Conservation (phyloP, 2,888 invertebrate species). For the Autographa gamma region DNA sequence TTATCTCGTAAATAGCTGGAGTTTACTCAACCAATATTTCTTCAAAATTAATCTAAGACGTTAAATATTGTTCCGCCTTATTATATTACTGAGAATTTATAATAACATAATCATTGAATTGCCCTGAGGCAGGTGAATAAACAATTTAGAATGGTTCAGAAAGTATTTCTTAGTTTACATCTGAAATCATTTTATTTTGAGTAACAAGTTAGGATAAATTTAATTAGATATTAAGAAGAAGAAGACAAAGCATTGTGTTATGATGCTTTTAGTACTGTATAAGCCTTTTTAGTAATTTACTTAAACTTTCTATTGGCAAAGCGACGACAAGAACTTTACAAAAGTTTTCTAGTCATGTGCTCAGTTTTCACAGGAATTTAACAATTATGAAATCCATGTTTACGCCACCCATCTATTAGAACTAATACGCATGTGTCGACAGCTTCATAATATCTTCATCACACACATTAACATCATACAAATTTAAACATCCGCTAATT, state of each 20-base stretch:
- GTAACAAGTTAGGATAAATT: too few species aligned
- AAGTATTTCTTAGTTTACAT: too few species aligned
- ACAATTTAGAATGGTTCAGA: too few species aligned
- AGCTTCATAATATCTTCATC: conserved; percentile 25
- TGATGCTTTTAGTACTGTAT: too few species aligned
- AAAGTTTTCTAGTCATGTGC: too few species aligned
- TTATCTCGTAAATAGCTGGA: background rate
- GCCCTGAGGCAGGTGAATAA: background rate
- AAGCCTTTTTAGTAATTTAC: too few species aligned
- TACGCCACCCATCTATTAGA: background rate
- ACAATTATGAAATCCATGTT: background rate
- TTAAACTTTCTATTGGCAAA: too few species aligned
- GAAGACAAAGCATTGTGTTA: too few species aligned
- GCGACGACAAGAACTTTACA: too few species aligned
- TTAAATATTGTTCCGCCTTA: background rate
- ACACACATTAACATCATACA: conserved; percentile 17
- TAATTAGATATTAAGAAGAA: too few species aligned
- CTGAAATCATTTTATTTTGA: too few species aligned
- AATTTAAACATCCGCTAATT: conserved; percentile 48
- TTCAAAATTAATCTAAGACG: background rate
- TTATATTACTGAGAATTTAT: background rate
- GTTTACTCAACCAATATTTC: background rate
- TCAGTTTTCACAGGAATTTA: background rate
- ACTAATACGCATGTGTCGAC: conserved; percentile 2
- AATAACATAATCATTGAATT: background rate